Conservation (phyloP, 2,113 vertebrate genomes). For the Camelus dromedarius region DNA sequence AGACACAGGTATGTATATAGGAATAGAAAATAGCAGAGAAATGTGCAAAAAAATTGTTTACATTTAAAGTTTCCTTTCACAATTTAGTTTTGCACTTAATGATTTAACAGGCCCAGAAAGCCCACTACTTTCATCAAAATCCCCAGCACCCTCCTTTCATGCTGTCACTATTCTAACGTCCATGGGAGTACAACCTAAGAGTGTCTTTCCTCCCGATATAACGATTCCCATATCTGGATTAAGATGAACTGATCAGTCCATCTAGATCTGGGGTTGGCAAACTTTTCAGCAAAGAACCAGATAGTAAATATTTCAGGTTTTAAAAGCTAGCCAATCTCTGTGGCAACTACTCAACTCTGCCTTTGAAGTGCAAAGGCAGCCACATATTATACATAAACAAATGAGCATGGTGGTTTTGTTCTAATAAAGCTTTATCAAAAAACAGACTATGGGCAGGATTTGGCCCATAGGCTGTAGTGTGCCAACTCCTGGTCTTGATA, state of each 20-base stretch:
- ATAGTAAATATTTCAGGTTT: conserved; percentile 27
- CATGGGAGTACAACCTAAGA: background rate
- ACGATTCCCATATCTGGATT: background rate
- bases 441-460: background rate
- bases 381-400: background rate
- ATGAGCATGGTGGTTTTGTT: background rate
- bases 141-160: background rate
- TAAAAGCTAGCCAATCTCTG: background rate
- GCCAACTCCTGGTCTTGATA: background rate
- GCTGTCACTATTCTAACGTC: background rate
- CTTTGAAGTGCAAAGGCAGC: background rate
- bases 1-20: background rate
- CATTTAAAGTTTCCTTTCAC: background rate
- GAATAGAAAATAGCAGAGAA: conserved; percentile 48
- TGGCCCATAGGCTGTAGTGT: background rate
- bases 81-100: background rate
- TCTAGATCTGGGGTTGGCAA: background rate
- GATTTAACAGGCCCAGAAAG: conserved; percentile 2
- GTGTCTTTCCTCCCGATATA: background rate
- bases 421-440: conserved; percentile 51
- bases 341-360: background rate
- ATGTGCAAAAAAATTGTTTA: conserved; percentile 11
- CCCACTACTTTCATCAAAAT: background rate
- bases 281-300: background rate
- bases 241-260: background rate